Base-by-base conservation (phyloP, 2,888 invertebrate species). In the Dascillus cervinus region DNA sequence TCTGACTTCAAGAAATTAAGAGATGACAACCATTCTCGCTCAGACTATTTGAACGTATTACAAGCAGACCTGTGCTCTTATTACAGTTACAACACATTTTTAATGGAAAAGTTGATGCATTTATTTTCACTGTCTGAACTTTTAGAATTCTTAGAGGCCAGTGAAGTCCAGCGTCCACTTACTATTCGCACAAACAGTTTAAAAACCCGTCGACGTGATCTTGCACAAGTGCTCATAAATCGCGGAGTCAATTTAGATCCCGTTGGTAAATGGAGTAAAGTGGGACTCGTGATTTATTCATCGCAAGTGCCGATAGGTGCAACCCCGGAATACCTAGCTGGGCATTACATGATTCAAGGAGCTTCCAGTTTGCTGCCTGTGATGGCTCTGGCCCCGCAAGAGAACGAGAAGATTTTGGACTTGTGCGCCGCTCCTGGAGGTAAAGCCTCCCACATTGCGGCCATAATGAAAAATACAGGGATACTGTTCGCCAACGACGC, bases 351-450 rank as follows among this genome's bases (percentile, higher is more conserved):
- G 60, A 73, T 97, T 33, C 96, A 88, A 66, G 96, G 96, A 4
- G 96, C 95, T 8, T 92, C 95, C 2, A 97, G 96, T 69, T 80
- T 95, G 54, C 67, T 99, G 30, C 97, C 98, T 0, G 97, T 98
- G 0, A 95, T 98, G 90, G 90, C 98, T 0, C 69, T 99, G 30
- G 94, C 91, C 0, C 97, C 98, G 0, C 91, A 94, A 68, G 94
- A 92, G 68, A 86, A 90, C 55, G 96, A 97, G 66, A 73, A 82
- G 43, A 79, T 97, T 43, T 70, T 99, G 15, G 98, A 99, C 58
- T 88, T 99, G 92, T 90, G 94, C 60, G 82, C 96, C 0, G 98
- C 98, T 0, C 98, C 98, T 0, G 98, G 98, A 25, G 98, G 98
- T 4, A 99, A 99, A 69, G 91, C 97, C 0, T 91, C 95, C 0